Evolutionary conservation across 1,140 invertebrate genomes (phyloP).

Genomic region (Probaryconus sp.): DNA sequence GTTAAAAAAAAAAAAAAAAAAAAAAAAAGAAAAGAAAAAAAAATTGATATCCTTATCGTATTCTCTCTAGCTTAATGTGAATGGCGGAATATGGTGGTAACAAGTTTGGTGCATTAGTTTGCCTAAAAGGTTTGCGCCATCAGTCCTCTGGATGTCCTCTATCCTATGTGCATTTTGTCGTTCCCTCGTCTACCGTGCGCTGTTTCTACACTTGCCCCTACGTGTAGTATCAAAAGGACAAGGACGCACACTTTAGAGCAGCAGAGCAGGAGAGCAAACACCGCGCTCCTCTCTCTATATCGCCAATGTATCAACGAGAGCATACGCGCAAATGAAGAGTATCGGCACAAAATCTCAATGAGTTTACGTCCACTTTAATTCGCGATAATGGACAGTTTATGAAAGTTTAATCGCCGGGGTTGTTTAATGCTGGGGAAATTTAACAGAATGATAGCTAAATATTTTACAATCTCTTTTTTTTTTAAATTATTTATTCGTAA

Average conservation of each 20-base stretch:
- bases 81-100: too few species aligned
- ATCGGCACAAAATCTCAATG: constrained; percentile 40
- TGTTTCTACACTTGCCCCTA: constrained; percentile 40
- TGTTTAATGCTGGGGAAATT: constrained; percentile 43
- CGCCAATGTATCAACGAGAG: constrained; percentile 29
- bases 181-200: constrained; percentile 33
- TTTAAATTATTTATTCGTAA: too few species aligned
- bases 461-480: too few species aligned
- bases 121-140: constrained; percentile 56
- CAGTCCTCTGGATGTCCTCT: constrained; percentile 42
- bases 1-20: too few species aligned
- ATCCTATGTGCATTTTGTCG: constrained; percentile 37
- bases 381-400: constrained; percentile 53
- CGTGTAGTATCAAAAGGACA: constrained; percentile 34
- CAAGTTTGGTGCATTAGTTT: constrained; percentile 58
- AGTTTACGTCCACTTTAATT: constrained; percentile 57
- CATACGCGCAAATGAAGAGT: constrained; percentile 51
- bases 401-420: constrained; percentile 49
- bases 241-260: constrained; percentile 37
- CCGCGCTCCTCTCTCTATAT: constrained; percentile 26
- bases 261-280: constrained; percentile 50
- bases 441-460: constrained; percentile 8
- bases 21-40: too few species aligned
- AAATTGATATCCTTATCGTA: too few species aligned
- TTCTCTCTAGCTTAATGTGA: too few species aligned